A percentile compares a stretch with the other conserved stretches of the same genome.
These are phyloP conservation scores for Taeniopygia guttata DNA, from an alignment of 2,797 vertebrate genomes.

Conservation along the genomic window DNA sequence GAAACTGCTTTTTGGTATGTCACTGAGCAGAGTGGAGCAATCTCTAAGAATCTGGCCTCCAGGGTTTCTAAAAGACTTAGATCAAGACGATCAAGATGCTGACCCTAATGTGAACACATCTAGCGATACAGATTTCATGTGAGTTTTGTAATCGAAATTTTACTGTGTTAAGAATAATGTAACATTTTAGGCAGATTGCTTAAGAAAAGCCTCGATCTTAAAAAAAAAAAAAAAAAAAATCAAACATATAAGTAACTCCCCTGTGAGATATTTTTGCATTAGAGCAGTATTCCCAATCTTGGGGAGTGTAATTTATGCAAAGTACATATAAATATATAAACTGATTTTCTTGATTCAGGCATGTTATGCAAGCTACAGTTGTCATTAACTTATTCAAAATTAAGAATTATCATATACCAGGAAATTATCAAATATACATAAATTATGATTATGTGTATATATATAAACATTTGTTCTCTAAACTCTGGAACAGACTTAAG, in stretches of 20 bases:
- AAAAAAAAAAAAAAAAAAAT: not conserved
- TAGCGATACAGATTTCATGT: not conserved
- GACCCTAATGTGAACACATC: rapidly evolving
- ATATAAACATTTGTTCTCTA: not conserved
- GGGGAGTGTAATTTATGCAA: not conserved
- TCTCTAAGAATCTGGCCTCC: not conserved
- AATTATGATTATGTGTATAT: not conserved
- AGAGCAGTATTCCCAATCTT: not conserved
- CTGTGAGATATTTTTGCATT: not conserved
- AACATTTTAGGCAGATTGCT: not conserved
- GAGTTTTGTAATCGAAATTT: not conserved
- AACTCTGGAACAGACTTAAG: not conserved
- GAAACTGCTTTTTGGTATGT: not conserved
- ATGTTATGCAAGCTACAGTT: not conserved
- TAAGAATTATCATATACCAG: not conserved
- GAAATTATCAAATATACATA: not conserved
- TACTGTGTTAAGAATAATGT: not conserved
- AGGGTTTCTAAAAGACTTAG: not conserved
- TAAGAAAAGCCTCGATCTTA: not conserved
- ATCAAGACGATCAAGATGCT: not conserved
- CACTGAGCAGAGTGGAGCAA: no score
- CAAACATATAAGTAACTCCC: not conserved
- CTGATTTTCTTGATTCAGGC: not conserved
- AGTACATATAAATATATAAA: not conserved
- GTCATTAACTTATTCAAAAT: not conserved